A percentile compares a stretch with the other conserved stretches of the same genome.
phyloP scores from a whole-genome alignment of 2,888 invertebrate genomes.

The Pyrgus malvae region DNA sequence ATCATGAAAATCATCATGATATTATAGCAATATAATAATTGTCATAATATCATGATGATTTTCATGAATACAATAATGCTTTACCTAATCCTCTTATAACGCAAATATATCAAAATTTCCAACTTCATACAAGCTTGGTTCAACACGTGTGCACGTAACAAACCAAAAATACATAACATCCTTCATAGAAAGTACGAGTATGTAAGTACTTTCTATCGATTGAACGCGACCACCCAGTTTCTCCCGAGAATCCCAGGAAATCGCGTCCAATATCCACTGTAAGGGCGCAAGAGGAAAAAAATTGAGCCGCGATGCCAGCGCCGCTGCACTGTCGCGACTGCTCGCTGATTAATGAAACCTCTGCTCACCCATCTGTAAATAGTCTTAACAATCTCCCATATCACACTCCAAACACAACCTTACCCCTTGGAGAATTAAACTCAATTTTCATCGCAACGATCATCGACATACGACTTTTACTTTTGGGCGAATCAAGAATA shows the following conservation, averaged over 20 bases:
- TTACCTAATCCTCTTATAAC: no score
- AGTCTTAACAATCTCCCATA: slow-evolving; percentile 38
- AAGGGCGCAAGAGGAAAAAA: slow-evolving; percentile 78
- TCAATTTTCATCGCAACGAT: slow-evolving; percentile 21
- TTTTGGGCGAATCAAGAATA: slow-evolving; percentile 56
- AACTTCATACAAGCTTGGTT: no score
- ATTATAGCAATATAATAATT: no score
- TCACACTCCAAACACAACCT: slow-evolving; percentile 32
- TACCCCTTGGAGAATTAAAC: slow-evolving; percentile 1
- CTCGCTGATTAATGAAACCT: slow-evolving; percentile 78
- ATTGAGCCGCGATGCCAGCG: slow-evolving; percentile 73
- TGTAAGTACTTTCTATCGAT: slow-evolving; percentile 38
- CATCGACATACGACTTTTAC: slow-evolving; percentile 35
- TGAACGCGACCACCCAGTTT: slow-evolving; percentile 69
- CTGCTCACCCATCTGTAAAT: slow-evolving; percentile 67
- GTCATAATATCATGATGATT: no score
- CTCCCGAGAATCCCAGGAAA: slow-evolving; percentile 72
- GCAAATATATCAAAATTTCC: no score
- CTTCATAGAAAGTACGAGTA: slow-evolving; percentile 4
- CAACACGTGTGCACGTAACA: neutral
- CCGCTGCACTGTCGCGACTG: slow-evolving; percentile 78
- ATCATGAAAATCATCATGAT: no score
- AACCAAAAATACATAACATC: neutral
- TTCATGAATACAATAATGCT: no score
- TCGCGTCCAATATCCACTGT: slow-evolving; percentile 78